Percentiles rank a stretch among this genome's conserved stretches.
phyloP scores from a whole-genome alignment of 2,888 invertebrate species.

The Tortrix viridana region DNA sequence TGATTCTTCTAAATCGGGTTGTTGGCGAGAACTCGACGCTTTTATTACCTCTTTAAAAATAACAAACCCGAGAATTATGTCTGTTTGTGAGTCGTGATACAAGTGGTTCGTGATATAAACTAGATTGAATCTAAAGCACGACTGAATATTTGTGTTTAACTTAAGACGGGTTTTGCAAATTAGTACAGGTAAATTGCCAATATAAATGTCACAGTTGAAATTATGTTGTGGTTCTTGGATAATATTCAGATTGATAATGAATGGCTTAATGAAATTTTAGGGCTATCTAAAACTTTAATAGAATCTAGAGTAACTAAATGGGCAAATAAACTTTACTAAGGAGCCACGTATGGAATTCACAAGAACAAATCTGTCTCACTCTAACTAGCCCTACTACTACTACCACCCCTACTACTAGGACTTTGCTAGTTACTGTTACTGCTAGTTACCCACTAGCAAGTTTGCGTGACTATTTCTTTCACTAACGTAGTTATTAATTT shows the following conservation, averaged over 20 bases:
- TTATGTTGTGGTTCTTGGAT: not conserved
- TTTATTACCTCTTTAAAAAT: conserved; percentile 7
- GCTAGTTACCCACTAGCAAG: no score
- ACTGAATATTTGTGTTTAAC: conserved; percentile 19
- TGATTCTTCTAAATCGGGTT: conserved; percentile 12
- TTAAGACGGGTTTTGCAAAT: conserved; percentile 30
- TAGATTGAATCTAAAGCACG: conserved; percentile 32
- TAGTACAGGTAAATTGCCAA: conserved; percentile 29
- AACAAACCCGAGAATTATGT: not conserved
- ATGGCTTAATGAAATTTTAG: not conserved
- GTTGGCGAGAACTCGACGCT: not conserved
- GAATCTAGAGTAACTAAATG: no score
- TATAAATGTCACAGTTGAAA: conserved; percentile 32
- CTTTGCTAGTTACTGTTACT: no score
- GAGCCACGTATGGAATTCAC: no score
- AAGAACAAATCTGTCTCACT: no score
- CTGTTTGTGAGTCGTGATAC: conserved; percentile 16
- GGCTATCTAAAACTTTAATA: no score
- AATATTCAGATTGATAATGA: not conserved
- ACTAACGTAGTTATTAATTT: no score
- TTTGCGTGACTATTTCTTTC: no score
- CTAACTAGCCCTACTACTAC: no score
- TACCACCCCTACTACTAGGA: no score
- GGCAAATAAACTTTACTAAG: no score
- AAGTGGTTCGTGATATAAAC: conserved; percentile 29